Evolutionary conservation across 1,140 invertebrate genomes (phyloP), one percentile per base, ranked within the genome.

Genomic region (Drosophila quadrilineata): DNA sequence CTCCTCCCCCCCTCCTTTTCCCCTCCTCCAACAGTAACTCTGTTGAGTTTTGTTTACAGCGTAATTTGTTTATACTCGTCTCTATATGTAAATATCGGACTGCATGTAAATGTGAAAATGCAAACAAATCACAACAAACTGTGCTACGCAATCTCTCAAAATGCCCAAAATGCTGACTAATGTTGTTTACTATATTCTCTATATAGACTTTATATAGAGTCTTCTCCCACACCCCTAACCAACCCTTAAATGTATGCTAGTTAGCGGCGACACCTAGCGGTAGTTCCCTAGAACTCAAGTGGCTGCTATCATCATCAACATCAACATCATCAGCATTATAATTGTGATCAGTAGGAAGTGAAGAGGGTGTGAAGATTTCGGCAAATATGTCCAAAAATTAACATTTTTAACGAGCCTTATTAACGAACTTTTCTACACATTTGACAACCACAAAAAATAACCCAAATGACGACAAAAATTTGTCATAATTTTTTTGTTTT

Each of bases 141-240:
- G 76, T 52, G 75, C 75, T 80, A 80, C 76, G 75, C 75, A 82
- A 80, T 80, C 36, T 16, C 63, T n/a, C n/a, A n/a, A n/a, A 21
- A 57, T 12, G 43, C 49, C 66, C n/a, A n/a, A 59, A 77, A 56
- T 63, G 56, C 52, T 82, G 76, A 63, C 50, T 48, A 53, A 43
- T 56, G 10, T n/a, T 35, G n/a, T n/a, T n/a, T n/a, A n/a, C n/a
- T n/a, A n/a, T n/a, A n/a, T n/a, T n/a, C n/a, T n/a, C n/a, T n/a
- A n/a, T n/a, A n/a, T n/a, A n/a, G n/a, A n/a, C n/a, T n/a, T n/a
- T n/a, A n/a, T n/a, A n/a, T n/a, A n/a, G n/a, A n/a, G n/a, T 29
- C 26, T 6, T 16, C 8, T 17, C 26, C 14, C 36, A 5, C 19
- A 3, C 24, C 33, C 5, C 8, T n/a, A n/a, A n/a, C n/a, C n/a